phyloP scores from a whole-genome alignment of 2,888 invertebrate genomes.

The Drosophila prolongata region DNA sequence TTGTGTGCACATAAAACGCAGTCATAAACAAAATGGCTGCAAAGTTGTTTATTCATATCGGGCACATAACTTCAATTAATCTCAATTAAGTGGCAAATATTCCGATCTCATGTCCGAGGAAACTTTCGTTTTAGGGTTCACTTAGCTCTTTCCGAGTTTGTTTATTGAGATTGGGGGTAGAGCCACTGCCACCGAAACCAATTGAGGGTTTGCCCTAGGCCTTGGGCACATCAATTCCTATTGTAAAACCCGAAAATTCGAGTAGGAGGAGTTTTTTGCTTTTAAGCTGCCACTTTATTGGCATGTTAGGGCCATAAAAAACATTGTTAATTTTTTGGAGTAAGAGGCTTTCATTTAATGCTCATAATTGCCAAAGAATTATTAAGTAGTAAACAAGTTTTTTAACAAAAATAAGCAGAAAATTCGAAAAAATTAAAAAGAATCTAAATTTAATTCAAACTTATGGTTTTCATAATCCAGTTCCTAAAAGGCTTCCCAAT shows the following conservation, averaged over 20 bases:
- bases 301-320: slow-evolving; percentile 34
- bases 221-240: slow-evolving; percentile 66
- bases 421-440: too few species aligned
- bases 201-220: slow-evolving; percentile 64
- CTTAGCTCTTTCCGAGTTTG: slow-evolving; percentile 61
- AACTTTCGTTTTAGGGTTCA: slow-evolving; percentile 49
- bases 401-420: too few species aligned
- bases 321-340: slow-evolving; percentile 17
- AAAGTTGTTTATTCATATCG: slow-evolving; percentile 72
- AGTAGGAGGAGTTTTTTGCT: slow-evolving; percentile 1
- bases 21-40: slow-evolving; percentile 69
- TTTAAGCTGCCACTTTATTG: slow-evolving; percentile 22
- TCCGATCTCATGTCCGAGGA: slow-evolving; percentile 28
- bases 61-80: slow-evolving; percentile 76
- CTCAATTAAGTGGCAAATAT: slow-evolving; percentile 77
- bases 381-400: not conserved
- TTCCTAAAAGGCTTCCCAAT: too few species aligned
- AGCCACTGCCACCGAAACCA: slow-evolving; percentile 40
- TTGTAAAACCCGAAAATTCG: slow-evolving; percentile 44
- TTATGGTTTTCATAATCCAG: too few species aligned
- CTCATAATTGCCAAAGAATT: not conserved
- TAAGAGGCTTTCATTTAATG: not conserved
- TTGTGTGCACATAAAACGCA: slow-evolving; percentile 74
- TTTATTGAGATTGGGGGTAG: slow-evolving; percentile 30
- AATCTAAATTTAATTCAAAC: too few species aligned